A percentile compares a stretch with the other conserved stretches of the same genome.
Conservation (phyloP, 2,113 vertebrate genomes). For the Hypomesus transpacificus region DNA sequence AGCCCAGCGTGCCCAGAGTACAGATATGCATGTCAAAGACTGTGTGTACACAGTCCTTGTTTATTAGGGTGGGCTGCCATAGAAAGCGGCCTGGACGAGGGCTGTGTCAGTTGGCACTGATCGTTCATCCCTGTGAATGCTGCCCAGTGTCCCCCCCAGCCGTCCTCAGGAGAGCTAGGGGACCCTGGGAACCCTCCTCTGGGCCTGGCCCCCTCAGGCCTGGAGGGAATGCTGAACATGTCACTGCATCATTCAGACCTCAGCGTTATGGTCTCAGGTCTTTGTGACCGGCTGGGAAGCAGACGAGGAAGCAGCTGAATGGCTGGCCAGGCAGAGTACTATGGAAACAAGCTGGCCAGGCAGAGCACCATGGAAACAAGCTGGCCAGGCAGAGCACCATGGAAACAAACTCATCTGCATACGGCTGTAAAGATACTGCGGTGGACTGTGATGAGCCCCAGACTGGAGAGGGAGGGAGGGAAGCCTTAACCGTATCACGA, state of each 20-base stretch:
- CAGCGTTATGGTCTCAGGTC: too few relatives aligned
- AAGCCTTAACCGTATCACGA: too few relatives aligned
- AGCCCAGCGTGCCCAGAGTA: not conserved
- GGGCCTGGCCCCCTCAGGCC: constrained; percentile 3
- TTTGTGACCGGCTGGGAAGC: constrained; percentile 39
- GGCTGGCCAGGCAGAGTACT: constrained; percentile 16
- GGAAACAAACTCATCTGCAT: constrained; percentile 30
- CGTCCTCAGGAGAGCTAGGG: constrained; percentile 14
- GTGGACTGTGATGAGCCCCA: too few relatives aligned
- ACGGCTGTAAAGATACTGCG: constrained; percentile 20
- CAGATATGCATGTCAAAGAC: not conserved
- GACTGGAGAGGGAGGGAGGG: not conserved
- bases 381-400: constrained; percentile 3
- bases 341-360: constrained; percentile 17
- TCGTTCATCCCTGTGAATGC: not conserved
- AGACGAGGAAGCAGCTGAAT: constrained; percentile 42
- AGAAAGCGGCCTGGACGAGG: not conserved
- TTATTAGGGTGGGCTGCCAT: constrained; percentile 7
- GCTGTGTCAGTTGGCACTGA: constrained; percentile 1
- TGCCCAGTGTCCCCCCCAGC: constrained; percentile 2
- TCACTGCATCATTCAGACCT: constrained; percentile 54
- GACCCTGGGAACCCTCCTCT: constrained; percentile 45
- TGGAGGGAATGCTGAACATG: constrained; percentile 60
- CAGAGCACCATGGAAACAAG: constrained; percentile 5
- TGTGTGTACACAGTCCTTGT: not conserved